These are phyloP conservation scores for Lutjanus argentimaculatus DNA, from an alignment of 2,797 vertebrate species.

Conservation along the genomic window DNA sequence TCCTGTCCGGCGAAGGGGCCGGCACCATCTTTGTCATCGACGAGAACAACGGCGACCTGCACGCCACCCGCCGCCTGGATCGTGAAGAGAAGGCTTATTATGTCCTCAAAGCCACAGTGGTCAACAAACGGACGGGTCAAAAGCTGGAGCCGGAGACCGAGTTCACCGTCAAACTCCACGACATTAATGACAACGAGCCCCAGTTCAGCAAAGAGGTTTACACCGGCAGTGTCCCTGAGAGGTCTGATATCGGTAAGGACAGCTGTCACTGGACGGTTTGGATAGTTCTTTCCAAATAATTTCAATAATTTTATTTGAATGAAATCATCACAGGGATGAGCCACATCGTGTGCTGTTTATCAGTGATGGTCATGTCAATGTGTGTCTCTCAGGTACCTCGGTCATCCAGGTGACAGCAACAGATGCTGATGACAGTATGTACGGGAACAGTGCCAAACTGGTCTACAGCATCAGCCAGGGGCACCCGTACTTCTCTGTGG, in stretches of 20 bases:
- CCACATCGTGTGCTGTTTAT: background rate
- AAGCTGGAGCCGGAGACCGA: constrained; percentile 96
- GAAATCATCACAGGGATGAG: background rate
- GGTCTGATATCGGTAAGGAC: constrained; percentile 92
- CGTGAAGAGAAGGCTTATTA: constrained; percentile 94
- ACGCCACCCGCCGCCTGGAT: constrained; percentile 94
- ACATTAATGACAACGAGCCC: constrained; percentile 98
- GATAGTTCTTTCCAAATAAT: background rate
- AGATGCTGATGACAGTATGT: constrained; percentile 96
- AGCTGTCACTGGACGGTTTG: background rate
- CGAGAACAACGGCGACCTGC: constrained; percentile 94
- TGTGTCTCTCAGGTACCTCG: constrained; percentile 88
- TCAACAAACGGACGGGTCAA: constrained; percentile 89
- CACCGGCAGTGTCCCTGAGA: constrained; percentile 91
- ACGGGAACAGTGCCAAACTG: constrained; percentile 93
- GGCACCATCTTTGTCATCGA: constrained; percentile 94
- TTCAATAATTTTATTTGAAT: background rate
- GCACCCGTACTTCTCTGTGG: constrained; percentile 96
- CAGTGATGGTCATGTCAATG: background rate
- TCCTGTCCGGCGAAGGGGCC: constrained; percentile 95
- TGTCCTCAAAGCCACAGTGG: constrained; percentile 90
- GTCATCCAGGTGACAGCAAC: constrained; percentile 96
- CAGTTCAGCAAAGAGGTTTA: constrained; percentile 94
- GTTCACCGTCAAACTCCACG: constrained; percentile 96
- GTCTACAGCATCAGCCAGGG: constrained; percentile 97